Percentiles rank a stretch among this genome's conserved stretches.
Evolutionary conservation across 2,888 invertebrate genomes (phyloP).

Genomic region (Trissoscelio sp.): DNA sequence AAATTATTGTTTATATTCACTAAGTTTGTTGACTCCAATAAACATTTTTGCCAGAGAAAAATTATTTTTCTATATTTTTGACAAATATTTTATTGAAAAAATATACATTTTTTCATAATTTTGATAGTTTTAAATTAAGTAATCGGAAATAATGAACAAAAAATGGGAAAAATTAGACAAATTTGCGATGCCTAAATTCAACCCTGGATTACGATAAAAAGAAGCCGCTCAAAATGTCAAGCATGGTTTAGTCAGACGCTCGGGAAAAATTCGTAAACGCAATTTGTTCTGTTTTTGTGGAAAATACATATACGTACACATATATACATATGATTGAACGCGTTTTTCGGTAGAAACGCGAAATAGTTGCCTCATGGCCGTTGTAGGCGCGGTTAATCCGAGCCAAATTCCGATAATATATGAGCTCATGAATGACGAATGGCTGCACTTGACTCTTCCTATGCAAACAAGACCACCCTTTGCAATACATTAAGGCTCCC

Average conservation of each 20-base stretch:
- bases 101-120: too few species aligned
- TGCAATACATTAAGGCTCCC: slow-evolving; percentile 70
- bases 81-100: too few species aligned
- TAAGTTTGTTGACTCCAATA: too few species aligned
- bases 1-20: too few species aligned
- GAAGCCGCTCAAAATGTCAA: slow-evolving; percentile 17
- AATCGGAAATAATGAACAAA: too few species aligned
- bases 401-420: slow-evolving; percentile 68
- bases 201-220: slow-evolving; percentile 15
- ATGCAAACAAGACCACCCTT: slow-evolving; percentile 72
- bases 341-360: slow-evolving; percentile 23
- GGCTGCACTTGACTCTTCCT: slow-evolving; percentile 68
- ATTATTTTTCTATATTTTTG: too few species aligned
- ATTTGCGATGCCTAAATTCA: background rate
- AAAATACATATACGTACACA: background rate
- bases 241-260: slow-evolving; percentile 10
- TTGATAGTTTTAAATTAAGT: too few species aligned
- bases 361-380: slow-evolving; percentile 45
- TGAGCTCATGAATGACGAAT: slow-evolving; percentile 71
- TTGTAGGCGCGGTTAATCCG: slow-evolving; percentile 52
- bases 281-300: slow-evolving; percentile 33
- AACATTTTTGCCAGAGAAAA: too few species aligned
- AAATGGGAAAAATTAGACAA: too few species aligned
- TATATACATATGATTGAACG: too few species aligned
- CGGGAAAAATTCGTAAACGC: slow-evolving; percentile 19